Conservation (phyloP, 64 coral and sea anemone genomes). For the Porites australiensis region DNA sequence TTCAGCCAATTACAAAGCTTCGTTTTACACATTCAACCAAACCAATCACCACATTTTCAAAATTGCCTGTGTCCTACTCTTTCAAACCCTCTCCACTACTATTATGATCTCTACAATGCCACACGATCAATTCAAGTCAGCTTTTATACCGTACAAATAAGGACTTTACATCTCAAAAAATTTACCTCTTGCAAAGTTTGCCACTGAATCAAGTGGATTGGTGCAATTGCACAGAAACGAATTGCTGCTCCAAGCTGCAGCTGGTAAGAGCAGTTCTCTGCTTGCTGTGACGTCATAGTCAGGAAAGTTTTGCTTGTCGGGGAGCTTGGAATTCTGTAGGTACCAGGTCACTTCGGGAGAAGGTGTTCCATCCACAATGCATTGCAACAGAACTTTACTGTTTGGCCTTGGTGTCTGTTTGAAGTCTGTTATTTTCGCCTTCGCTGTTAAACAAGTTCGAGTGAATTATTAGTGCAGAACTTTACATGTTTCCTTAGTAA, state of each 20-base stretch:
- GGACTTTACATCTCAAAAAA: background rate
- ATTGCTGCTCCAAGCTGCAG: slow-evolving; percentile 31
- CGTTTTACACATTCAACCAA: too few species aligned
- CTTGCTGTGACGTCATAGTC: slow-evolving; percentile 52
- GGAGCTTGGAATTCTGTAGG: slow-evolving; percentile 37
- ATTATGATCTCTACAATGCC: too few species aligned
- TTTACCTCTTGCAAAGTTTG: slow-evolving; percentile 73
- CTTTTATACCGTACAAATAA: too few species aligned
- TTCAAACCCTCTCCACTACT: too few species aligned
- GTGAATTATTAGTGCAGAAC: too few species aligned
- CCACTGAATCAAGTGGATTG: slow-evolving; percentile 66
- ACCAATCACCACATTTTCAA: too few species aligned
- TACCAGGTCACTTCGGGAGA: slow-evolving; percentile 74
- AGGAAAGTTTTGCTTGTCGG: slow-evolving; percentile 49
- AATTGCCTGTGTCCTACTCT: too few species aligned
- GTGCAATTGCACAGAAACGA: slow-evolving; percentile 67
- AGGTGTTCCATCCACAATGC: slow-evolving; percentile 69
- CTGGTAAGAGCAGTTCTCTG: slow-evolving; percentile 48
- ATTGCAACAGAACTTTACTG: slow-evolving; percentile 39
- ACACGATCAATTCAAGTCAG: too few species aligned
- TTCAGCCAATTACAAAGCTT: too few species aligned
- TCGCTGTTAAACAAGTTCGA: slow-evolving; percentile 9
- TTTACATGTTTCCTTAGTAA: too few species aligned
- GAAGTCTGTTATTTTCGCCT: slow-evolving; percentile 63
- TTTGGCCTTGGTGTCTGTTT: background rate